Percentiles rank a stretch among this genome's conserved stretches.
Conservation (phyloP, 2,113 vertebrate species). For the Eonycteris spelaea region DNA sequence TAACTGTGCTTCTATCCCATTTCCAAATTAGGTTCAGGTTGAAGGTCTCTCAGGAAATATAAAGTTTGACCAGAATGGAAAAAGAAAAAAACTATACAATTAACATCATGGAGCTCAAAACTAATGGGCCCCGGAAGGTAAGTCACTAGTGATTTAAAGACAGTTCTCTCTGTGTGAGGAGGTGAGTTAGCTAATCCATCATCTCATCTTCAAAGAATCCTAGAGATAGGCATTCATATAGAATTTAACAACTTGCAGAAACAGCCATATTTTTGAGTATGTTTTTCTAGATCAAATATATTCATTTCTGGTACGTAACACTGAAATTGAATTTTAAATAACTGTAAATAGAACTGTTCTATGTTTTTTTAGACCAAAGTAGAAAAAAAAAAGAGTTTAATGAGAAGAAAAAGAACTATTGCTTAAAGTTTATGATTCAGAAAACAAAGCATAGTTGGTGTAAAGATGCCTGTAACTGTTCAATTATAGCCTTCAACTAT, state of each 20-base stretch:
- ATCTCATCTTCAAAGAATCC: background rate
- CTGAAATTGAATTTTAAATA: background rate
- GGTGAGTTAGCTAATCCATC: constrained; percentile 49
- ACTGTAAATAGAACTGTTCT: background rate
- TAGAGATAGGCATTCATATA: background rate
- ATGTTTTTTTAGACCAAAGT: background rate
- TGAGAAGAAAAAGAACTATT: background rate
- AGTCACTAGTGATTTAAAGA: constrained; percentile 53
- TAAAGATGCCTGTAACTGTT: background rate
- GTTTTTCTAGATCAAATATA: background rate
- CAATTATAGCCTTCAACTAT: background rate
- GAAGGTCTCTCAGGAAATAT: constrained; percentile 98
- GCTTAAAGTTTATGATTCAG: background rate
- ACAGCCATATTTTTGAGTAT: background rate
- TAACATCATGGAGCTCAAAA: constrained; percentile 98
- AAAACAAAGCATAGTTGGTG: background rate
- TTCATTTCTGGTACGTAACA: constrained; percentile 64
- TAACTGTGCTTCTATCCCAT: constrained; percentile 21
- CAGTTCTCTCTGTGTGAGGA: background rate
- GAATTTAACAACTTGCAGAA: background rate
- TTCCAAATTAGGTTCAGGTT: constrained; percentile 89
- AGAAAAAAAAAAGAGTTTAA: background rate
- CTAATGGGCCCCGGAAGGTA: constrained; percentile 97
- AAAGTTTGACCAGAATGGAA: constrained; percentile 98
- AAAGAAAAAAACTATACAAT: constrained; percentile 98